Evolutionary conservation across 2,888 invertebrate species (phyloP).

Genomic region (Adelognathus sp.): DNA sequence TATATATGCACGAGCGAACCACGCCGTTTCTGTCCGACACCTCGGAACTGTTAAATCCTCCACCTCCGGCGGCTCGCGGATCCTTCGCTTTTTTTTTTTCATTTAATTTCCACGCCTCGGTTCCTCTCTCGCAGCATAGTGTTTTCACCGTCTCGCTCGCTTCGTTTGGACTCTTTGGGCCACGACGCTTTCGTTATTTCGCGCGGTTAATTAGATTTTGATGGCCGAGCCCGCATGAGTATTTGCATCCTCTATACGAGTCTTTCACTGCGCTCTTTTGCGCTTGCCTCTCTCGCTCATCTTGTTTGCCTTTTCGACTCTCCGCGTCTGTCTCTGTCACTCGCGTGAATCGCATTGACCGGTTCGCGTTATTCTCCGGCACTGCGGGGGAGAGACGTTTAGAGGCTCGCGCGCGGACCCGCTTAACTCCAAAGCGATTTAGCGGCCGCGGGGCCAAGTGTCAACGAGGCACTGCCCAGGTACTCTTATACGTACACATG

Average conservation of each 20-base stretch:
- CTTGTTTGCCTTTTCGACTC: constrained; percentile 38
- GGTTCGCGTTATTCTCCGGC: constrained; percentile 69
- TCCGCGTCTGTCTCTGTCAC: constrained; percentile 36
- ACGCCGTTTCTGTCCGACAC: constrained; percentile 71
- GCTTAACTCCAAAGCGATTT: constrained; percentile 77
- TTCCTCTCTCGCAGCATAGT: constrained; percentile 55
- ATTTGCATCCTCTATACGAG: constrained; percentile 78
- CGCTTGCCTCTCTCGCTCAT: constrained; percentile 40
- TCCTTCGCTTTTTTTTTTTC: constrained; percentile 60
- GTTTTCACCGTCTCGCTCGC: constrained; percentile 28
- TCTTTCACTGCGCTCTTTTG: constrained; percentile 47
- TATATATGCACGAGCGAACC: constrained; percentile 72
- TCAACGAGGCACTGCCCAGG: constrained; percentile 76
- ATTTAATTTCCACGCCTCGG: constrained; percentile 61
- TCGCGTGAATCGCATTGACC: not conserved
- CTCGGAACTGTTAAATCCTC: constrained; percentile 74
- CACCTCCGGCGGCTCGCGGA: constrained; percentile 58
- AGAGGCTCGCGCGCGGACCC: constrained; percentile 69
- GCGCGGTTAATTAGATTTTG: constrained; percentile 80
- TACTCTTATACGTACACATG: constrained; percentile 47
- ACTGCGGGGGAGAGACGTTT: constrained; percentile 77
- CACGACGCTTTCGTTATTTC: constrained; percentile 70
- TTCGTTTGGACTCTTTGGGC: constrained; percentile 61
- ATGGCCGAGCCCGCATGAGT: constrained; percentile 76
- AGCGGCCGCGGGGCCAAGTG: constrained; percentile 78